Evolutionary conservation across 1,140 invertebrate species (phyloP).

Genomic region (Drosophila arawakana): DNA sequence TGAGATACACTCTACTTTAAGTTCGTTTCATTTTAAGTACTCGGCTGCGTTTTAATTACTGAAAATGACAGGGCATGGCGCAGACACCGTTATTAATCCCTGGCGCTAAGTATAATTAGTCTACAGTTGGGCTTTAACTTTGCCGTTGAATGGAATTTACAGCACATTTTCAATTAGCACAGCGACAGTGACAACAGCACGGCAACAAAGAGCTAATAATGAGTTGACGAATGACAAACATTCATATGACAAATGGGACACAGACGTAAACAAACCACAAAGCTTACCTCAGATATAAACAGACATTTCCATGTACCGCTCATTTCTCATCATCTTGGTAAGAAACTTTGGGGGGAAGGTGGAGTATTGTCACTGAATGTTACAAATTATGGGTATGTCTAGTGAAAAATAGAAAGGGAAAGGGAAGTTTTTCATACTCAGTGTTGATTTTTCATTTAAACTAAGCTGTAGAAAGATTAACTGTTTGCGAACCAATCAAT

Average conservation of each 20-base stretch:
- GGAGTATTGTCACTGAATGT: no score
- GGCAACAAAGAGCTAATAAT: constrained; percentile 24
- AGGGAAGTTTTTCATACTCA: no score
- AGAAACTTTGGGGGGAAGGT: not conserved
- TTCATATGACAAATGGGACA: not conserved
- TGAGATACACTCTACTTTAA: not conserved
- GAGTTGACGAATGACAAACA: constrained; percentile 5
- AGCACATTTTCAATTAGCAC: constrained; percentile 43
- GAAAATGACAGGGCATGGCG: constrained; percentile 9
- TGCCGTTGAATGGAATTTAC: constrained; percentile 14
- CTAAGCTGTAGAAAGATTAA: no score
- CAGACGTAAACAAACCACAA: not conserved
- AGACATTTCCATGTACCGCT: constrained; percentile 2
- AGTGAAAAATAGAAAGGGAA: no score
- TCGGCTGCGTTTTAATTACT: constrained; percentile 58
- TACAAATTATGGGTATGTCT: no score
- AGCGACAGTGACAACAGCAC: not conserved
- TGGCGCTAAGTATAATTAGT: constrained; percentile 8
- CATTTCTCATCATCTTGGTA: not conserved
- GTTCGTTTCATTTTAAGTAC: not conserved
- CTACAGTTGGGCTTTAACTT: not conserved
- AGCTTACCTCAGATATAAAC: not conserved
- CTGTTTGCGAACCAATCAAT: no score
- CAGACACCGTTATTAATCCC: constrained; percentile 22
- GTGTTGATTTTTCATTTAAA: no score